These are phyloP conservation scores for Eulemur albifrons DNA, from an alignment of 2,797 vertebrate species.

Conservation along the genomic window DNA sequence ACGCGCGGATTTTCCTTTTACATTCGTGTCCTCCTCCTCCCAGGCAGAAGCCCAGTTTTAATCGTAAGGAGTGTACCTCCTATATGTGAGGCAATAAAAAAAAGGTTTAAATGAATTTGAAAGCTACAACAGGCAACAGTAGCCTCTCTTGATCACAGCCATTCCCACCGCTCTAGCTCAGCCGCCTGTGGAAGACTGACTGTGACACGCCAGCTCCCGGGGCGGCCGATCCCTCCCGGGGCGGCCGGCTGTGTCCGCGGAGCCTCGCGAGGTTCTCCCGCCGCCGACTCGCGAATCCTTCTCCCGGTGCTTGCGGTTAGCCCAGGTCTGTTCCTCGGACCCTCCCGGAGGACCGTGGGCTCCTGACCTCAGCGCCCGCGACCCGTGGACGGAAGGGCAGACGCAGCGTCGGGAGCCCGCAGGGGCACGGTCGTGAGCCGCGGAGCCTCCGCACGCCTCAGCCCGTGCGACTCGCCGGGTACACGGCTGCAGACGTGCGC, in stretches of 20 bases:
- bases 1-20: neutral
- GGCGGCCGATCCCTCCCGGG: too few species aligned
- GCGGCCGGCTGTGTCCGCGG: neutral
- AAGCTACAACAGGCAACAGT: neutral
- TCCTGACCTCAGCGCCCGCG: accelerated
- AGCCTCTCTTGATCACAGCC: neutral
- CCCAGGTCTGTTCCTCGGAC: too few species aligned
- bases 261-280: neutral
- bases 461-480: neutral
- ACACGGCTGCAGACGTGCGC: too few species aligned
- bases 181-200: neutral
- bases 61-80: neutral
- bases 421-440: neutral
- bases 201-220: neutral
- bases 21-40: neutral
- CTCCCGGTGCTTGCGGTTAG: neutral
- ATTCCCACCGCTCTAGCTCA: neutral
- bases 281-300: neutral
- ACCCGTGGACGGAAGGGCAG: neutral
- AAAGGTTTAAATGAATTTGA: neutral
- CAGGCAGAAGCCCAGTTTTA: neutral
- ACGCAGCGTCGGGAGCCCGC: neutral
- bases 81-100: neutral
- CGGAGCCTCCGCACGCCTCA: neutral
- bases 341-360: neutral